phyloP scores from a whole-genome alignment of 1,140 invertebrate species.

The Anoplolepis gracilipes region DNA sequence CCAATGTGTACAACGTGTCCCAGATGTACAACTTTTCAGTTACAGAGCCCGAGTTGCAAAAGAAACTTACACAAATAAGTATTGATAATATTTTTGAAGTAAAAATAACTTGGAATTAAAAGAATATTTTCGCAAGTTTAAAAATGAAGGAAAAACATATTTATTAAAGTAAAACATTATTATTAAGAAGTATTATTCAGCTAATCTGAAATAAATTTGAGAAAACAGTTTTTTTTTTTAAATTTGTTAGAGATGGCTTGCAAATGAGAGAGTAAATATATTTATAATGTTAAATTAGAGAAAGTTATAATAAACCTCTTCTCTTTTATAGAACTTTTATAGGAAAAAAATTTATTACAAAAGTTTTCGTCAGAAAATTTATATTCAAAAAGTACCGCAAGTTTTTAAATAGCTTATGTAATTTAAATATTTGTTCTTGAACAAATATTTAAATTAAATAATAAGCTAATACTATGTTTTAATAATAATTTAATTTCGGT shows the following conservation, averaged over 20 bases:
- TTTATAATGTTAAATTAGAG: slow-evolving; percentile 27
- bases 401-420: slow-evolving; percentile 13
- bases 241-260: slow-evolving; percentile 15
- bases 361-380: slow-evolving; percentile 12
- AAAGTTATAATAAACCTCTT: slow-evolving; percentile 37
- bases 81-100: neutral
- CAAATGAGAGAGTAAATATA: neutral
- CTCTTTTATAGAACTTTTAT: slow-evolving; percentile 11
- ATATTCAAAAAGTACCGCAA: neutral
- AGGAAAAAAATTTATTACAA: slow-evolving; percentile 32
- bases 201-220: slow-evolving; percentile 20
- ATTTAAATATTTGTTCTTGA: slow-evolving; percentile 38
- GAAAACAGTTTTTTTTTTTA: neutral
- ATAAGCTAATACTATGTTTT: too few species aligned
- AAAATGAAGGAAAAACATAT: too few species aligned
- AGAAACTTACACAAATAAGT: neutral
- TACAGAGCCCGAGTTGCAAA: neutral
- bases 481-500: too few species aligned
- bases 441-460: too few species aligned
- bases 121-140: neutral
- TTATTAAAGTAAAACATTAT: neutral
- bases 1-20: too few species aligned
- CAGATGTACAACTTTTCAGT: slow-evolving; percentile 11
- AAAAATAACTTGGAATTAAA: slow-evolving; percentile 10
- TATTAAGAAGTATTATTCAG: slow-evolving; percentile 16